Evolutionary conservation across 2,797 vertebrate species (phyloP), one percentile per base, ranked within the genome.

Genomic region (Sebastes trivittatus): DNA sequence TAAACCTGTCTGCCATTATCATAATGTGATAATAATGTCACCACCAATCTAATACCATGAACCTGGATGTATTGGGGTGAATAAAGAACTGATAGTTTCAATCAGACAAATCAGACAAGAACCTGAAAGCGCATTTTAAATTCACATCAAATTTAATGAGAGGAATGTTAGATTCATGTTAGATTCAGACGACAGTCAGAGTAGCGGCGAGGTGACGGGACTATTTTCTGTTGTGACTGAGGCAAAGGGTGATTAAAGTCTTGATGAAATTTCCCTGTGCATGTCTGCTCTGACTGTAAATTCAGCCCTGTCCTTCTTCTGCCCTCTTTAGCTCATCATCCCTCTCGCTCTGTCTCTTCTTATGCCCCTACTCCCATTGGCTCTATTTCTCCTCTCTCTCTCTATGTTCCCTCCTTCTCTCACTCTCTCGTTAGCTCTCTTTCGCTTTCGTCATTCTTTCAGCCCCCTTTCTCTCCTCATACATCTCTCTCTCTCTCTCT

Each of bases 181-280:
- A 5, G 29, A 75, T 23, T 20, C 62, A 59, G 58, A 62, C 4
- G 9, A 64, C 13, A 71, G 25, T 49, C 52, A 16, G 49, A 60
- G 8, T 0, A 6, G 23, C n/a, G 2, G 36, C 10, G 58, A 42
- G 30, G 38, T 8, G 38, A 65, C 1, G n/a, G 42, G 14, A 58
- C 63, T 72, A n/a, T 69, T 75, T 86, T 63, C 56, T 79, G 81
- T 85, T 89, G 73, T 75, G 87, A 87, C 60, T 32, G 72, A 81
- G 71, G 85, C 89, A 58, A 78, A 77, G 27, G 63, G 59, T 84
- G 87, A 88, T 92, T 89, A 83, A 82, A 90, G 52, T 46, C 72
- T 61, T 84, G 75, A 88, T 86, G 79, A 86, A 88, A 89, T 84
- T 64, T 72, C 62, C 49, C 64, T 7, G 10, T 75, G 67, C 74